These are phyloP conservation scores for Campodea augens DNA, from an alignment of 1,140 invertebrate species.

Conservation along the genomic window DNA sequence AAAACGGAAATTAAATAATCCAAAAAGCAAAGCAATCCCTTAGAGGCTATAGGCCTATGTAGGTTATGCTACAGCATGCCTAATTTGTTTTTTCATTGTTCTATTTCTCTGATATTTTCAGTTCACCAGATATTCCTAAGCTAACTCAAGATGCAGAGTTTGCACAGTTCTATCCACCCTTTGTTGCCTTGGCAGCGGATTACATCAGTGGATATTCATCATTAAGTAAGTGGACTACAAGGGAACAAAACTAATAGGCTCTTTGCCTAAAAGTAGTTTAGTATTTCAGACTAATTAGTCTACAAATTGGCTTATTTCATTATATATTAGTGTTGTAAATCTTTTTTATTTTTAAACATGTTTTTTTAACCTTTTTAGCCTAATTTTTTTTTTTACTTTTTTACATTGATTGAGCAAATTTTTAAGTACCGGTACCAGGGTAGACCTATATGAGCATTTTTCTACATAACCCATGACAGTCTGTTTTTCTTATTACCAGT, in stretches of 20 bases:
- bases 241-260: too few species aligned
- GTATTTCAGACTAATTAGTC: conserved; percentile 4
- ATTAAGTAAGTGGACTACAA: conserved; percentile 39
- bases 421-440: too few species aligned
- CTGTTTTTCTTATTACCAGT: too few species aligned
- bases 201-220: conserved; percentile 45
- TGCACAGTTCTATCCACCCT: conserved; percentile 53
- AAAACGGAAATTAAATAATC: neutral
- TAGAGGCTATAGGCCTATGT: neutral
- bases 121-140: too few species aligned
- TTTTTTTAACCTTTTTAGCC: too few species aligned
- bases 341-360: too few species aligned
- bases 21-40: conserved; percentile 2
- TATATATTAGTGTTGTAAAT: too few species aligned
- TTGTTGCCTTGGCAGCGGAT: conserved; percentile 50
- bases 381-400: too few species aligned
- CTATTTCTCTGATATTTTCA: conserved; percentile 45
- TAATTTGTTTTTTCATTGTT: conserved; percentile 11
- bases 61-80: neutral
- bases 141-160: conserved; percentile 48
- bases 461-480: too few species aligned
- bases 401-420: too few species aligned
- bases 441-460: too few species aligned
- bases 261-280: conserved; percentile 5
- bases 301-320: too few species aligned